Base-by-base conservation (phyloP, 2,797 vertebrate genomes). In the Ataeniobius toweri region DNA sequence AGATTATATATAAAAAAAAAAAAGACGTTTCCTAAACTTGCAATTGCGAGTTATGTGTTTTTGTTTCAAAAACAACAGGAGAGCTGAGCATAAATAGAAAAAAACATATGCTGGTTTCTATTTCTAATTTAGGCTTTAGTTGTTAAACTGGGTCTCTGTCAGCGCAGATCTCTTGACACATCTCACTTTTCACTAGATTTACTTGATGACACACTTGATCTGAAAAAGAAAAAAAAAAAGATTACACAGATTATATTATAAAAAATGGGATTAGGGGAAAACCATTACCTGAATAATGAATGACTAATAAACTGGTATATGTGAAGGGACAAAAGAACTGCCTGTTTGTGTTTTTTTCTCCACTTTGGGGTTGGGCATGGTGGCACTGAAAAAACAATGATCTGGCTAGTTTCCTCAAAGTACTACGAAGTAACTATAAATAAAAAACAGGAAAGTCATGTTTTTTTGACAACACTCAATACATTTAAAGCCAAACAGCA, bases 141-240 rank as follows among this genome's bases (percentile, higher is more conserved):
- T 71, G 9, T 65, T 36, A 26, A 75, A 59, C 5, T 31, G 39
- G 7, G 5, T 71, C 73, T 9, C 26, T 50, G 24, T 20, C 20
- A 31, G 46, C 41, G 59, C 63, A 80, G 71, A 39, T 55, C 13
- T 26, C 6, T 73, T 36, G 20, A 59, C 20, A 51, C n/a, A 36
- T 61, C 10, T 83, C 58, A 83, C 75, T 31, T 82, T 31, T 83
- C 83, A 55, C 78, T 77, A 46, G 50, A 65, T 68, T 12, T 5
- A 71, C 39, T 78, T 9, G 76, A 84, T 20, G 68, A 50, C 5
- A 69, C 22, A 71, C 55, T 41, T 18, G 80, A 85, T 69, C 89
- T 92, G 78, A 73, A 90, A 65, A 80, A 53, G 59, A 55, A 55
- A 24, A 44, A 50, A 10, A 55, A 65, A 24, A 18, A 18, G 55